Percentiles rank a stretch among this genome's conserved stretches.
These are phyloP conservation scores for Drosophila equinoxialis DNA, from an alignment of 1,140 invertebrate genomes.

Conservation along the genomic window DNA sequence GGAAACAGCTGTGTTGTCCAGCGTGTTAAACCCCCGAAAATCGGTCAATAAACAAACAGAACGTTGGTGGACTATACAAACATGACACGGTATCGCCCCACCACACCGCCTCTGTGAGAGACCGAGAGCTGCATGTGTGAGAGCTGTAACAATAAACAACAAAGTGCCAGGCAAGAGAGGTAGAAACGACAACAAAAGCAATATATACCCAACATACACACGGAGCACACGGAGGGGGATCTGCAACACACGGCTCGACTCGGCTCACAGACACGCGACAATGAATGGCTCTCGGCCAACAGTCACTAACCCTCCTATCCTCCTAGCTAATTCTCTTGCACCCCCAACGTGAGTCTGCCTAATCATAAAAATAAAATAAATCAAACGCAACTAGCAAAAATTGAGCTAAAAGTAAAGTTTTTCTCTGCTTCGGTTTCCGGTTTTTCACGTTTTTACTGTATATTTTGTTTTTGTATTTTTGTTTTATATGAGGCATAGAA, in stretches of 20 bases:
- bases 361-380: slow-evolving; percentile 80
- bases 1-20: slow-evolving; percentile 50
- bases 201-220: not conserved
- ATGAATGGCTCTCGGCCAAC: slow-evolving; percentile 25
- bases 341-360: slow-evolving; percentile 68
- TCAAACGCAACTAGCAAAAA: slow-evolving; percentile 61
- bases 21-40: slow-evolving; percentile 61
- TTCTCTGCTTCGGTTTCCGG: not conserved
- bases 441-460: slow-evolving; percentile 1
- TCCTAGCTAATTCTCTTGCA: slow-evolving; percentile 20
- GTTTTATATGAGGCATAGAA: slow-evolving; percentile 35
- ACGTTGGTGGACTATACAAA: slow-evolving; percentile 71
- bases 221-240: slow-evolving; percentile 37
- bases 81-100: slow-evolving; percentile 24
- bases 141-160: slow-evolving; percentile 75
- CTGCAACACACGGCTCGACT: slow-evolving; percentile 45
- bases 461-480: slow-evolving; percentile 12
- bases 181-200: slow-evolving; percentile 46
- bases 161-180: slow-evolving; percentile 32
- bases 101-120: not conserved
- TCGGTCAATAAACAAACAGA: slow-evolving; percentile 82
- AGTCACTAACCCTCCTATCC: not conserved
- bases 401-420: slow-evolving; percentile 7
- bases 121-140: slow-evolving; percentile 45
- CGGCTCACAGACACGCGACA: slow-evolving; percentile 48